Conservation (phyloP, 2,113 vertebrate species). For the Sceloporus undulatus region DNA sequence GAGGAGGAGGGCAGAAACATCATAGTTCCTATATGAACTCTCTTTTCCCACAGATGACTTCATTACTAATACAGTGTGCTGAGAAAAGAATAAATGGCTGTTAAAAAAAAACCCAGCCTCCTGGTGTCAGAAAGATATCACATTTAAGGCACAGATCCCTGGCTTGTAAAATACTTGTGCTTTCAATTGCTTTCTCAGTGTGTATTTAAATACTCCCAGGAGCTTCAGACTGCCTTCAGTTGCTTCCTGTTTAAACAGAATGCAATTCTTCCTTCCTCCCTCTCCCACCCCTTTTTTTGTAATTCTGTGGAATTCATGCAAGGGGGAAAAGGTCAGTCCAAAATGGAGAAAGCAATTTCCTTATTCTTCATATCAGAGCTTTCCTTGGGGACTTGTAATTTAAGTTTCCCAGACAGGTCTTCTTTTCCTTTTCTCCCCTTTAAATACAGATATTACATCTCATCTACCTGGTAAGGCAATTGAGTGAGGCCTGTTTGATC, state of each 20-base stretch:
- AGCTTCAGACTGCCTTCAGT: slow-evolving; percentile 68
- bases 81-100: slow-evolving; percentile 70
- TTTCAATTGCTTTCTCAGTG: slow-evolving; percentile 74
- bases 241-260: slow-evolving; percentile 78
- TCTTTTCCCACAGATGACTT: slow-evolving; percentile 46
- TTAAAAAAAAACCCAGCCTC: not conserved
- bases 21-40: slow-evolving; percentile 53
- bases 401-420: slow-evolving; percentile 68
- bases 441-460: slow-evolving; percentile 57
- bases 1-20: not conserved
- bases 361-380: slow-evolving; percentile 71
- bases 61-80: slow-evolving; percentile 52
- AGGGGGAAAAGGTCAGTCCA: slow-evolving; percentile 70
- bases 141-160: slow-evolving; percentile 37
- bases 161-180: slow-evolving; percentile 71
- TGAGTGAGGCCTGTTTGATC: slow-evolving; percentile 27
- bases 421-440: slow-evolving; percentile 3
- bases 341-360: slow-evolving; percentile 75
- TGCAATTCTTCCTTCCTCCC: slow-evolving; percentile 61
- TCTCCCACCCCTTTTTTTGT: slow-evolving; percentile 45
- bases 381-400: slow-evolving; percentile 66
- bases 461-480: not conserved
- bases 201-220: slow-evolving; percentile 75
- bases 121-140: slow-evolving; percentile 60
- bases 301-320: slow-evolving; percentile 70